A percentile compares a stretch with the other conserved stretches of the same genome.
phyloP scores from a whole-genome alignment of 1,140 invertebrate species.

The Halesus radiatus region DNA sequence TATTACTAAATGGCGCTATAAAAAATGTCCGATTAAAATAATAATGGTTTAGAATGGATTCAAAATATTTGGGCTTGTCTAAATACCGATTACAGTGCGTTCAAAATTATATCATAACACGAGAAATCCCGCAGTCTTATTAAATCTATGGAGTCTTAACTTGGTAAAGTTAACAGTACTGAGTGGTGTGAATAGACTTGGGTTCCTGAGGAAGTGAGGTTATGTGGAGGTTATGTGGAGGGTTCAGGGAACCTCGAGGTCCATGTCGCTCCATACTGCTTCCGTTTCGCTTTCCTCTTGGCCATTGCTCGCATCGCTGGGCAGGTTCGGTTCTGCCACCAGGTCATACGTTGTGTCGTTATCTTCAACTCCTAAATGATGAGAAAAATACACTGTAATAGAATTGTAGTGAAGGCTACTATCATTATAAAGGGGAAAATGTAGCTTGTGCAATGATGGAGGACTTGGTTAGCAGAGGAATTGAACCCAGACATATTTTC shows the following conservation, averaged over 20 bases:
- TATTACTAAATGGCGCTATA: no score
- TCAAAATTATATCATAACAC: no score
- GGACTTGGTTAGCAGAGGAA: no score
- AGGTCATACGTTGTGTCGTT: conserved; percentile 72
- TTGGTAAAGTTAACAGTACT: background rate
- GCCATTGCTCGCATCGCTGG: conserved; percentile 69
- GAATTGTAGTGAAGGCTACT: background rate
- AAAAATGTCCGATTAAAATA: no score
- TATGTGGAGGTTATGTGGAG: background rate
- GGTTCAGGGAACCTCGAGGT: conserved; percentile 63
- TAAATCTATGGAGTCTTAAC: no score
- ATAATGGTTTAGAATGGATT: no score
- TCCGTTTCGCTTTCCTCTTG: conserved; percentile 75
- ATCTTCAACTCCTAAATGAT: conserved; percentile 67
- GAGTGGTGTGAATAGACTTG: background rate
- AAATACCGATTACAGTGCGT: no score
- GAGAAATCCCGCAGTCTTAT: no score
- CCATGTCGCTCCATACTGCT: conserved; percentile 75
- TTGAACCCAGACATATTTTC: no score
- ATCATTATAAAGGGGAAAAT: no score
- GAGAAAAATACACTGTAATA: background rate
- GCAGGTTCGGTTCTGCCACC: conserved; percentile 69
- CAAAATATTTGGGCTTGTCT: no score
- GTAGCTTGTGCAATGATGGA: no score
- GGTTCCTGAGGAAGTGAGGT: background rate